phyloP scores from a whole-genome alignment of 2,888 invertebrate genomes.

The Andrena hattorfiana region DNA sequence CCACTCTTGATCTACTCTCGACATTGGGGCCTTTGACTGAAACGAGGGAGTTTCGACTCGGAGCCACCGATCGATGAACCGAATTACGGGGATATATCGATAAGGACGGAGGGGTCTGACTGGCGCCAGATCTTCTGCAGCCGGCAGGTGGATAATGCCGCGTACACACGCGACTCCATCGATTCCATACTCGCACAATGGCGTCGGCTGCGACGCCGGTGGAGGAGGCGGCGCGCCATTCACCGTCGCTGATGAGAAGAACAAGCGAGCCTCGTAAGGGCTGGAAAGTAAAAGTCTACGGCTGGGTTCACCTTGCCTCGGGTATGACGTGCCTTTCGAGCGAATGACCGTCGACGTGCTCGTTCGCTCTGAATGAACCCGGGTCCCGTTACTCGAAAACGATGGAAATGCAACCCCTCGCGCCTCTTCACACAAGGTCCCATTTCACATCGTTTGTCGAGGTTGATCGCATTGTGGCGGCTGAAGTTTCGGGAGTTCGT shows the following conservation, averaged over 20 bases:
- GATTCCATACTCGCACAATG: constrained; percentile 79
- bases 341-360: constrained; percentile 43
- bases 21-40: constrained; percentile 1
- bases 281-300: constrained; percentile 74
- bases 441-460: too few relatives aligned
- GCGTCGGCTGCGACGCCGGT: constrained; percentile 56
- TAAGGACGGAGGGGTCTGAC: constrained; percentile 53
- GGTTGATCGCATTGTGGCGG: too few relatives aligned
- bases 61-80: constrained; percentile 55
- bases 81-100: constrained; percentile 61
- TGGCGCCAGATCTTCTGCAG: constrained; percentile 80
- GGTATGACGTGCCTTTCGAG: constrained; percentile 39
- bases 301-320: constrained; percentile 45
- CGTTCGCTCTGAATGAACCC: constrained; percentile 37
- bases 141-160: constrained; percentile 81
- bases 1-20: background rate
- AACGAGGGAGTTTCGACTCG: background rate
- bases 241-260: constrained; percentile 69
- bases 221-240: constrained; percentile 66
- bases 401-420: too few relatives aligned
- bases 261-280: constrained; percentile 66
- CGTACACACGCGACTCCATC: constrained; percentile 82
- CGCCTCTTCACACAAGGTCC: too few relatives aligned
- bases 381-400: constrained; percentile 28
- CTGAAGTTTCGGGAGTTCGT: too few relatives aligned